Evolutionary conservation across 2,888 invertebrate genomes (phyloP), one percentile per base, ranked within the genome.

Genomic region (Ectropis crepuscularia): DNA sequence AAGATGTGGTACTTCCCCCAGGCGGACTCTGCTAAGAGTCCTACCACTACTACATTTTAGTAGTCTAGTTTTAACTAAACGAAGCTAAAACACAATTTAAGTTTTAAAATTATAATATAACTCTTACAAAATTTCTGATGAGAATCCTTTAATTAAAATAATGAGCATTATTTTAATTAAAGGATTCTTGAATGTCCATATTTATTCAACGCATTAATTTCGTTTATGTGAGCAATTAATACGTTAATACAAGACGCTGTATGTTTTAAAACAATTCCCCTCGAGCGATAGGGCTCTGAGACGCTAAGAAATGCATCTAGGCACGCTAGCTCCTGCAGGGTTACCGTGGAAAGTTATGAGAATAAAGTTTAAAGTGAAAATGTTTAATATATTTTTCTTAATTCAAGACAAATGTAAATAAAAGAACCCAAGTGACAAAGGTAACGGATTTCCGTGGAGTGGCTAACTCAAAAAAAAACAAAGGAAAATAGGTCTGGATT

Each of bases 201-300:
- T 74, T 80, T 83, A 87, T 86, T 78, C 69, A 64, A 73, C 74
- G 72, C 82, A 88, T 87, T 87, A 87, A 86, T 86, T 79, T 82
- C 83, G 83, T 86, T 88, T 86, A 87, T 85, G 80, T 76, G 73
- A 66, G 82, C 87, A 86, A 88, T 89, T 89, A 88, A 89, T 88
- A 81, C 76, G 72, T 89, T 89, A 88, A 89, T 88, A 81, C 76
- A 73, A 74, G 73, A 77, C 77, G 74, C 72, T 75, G 74, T 76
- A 83, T 82, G 83, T 84, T 84, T 79, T 80, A 77, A 81, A 82
- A 77, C 79, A 79, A 79, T 80, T 77, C 73, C 68, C 73, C 71
- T 69, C 71, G 75, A 74, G 75, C 74, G 77, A 69, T 71, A 73
- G 72, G 75, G 71, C 75, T 73, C 68, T 63, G 67, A 70, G 69